Conservation (phyloP, 2,797 vertebrate species). For the Lutjanus campechanus region DNA sequence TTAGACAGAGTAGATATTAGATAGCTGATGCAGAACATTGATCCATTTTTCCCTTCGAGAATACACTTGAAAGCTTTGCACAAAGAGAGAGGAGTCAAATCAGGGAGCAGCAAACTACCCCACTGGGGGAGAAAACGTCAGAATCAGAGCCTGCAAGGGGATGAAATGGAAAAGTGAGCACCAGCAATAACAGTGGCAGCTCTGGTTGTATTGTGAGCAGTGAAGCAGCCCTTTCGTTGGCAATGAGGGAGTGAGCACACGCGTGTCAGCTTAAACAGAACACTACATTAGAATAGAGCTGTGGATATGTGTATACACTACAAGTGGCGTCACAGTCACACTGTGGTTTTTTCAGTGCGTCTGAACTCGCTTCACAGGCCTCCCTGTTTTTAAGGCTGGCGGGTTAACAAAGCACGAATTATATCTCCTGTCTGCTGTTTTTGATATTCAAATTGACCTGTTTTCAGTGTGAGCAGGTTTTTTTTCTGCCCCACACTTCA, state of each 20-base stretch:
- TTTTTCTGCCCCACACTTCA: slow-evolving; percentile 18
- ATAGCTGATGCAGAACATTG: slow-evolving; percentile 24
- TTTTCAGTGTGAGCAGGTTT: background rate
- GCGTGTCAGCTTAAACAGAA: slow-evolving; percentile 55
- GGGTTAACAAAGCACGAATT: slow-evolving; percentile 42
- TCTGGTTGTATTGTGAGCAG: slow-evolving; percentile 30
- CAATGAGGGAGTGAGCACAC: slow-evolving; percentile 39
- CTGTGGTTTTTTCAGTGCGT: slow-evolving; percentile 11
- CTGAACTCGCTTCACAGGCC: slow-evolving; percentile 23
- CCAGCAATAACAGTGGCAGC: slow-evolving; percentile 35
- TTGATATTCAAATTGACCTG: slow-evolving; percentile 42
- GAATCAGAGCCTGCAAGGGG: slow-evolving; percentile 28
- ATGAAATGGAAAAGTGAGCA: slow-evolving; percentile 51
- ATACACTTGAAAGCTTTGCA: slow-evolving; percentile 17
- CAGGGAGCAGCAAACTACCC: slow-evolving; percentile 35
- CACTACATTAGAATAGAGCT: slow-evolving; percentile 20
- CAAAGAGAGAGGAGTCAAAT: slow-evolving; percentile 30
- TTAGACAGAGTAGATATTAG: slow-evolving; percentile 8
- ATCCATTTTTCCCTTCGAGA: slow-evolving; percentile 17
- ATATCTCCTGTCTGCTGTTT: slow-evolving; percentile 22
- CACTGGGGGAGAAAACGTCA: slow-evolving; percentile 20
- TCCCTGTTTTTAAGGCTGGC: slow-evolving; percentile 19
- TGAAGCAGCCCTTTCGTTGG: slow-evolving; percentile 44
- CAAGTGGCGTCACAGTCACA: background rate
- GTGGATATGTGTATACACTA: slow-evolving; percentile 27